Evolutionary conservation across 2,797 vertebrate genomes (phyloP).

Genomic region (Spheniscus humboldti): DNA sequence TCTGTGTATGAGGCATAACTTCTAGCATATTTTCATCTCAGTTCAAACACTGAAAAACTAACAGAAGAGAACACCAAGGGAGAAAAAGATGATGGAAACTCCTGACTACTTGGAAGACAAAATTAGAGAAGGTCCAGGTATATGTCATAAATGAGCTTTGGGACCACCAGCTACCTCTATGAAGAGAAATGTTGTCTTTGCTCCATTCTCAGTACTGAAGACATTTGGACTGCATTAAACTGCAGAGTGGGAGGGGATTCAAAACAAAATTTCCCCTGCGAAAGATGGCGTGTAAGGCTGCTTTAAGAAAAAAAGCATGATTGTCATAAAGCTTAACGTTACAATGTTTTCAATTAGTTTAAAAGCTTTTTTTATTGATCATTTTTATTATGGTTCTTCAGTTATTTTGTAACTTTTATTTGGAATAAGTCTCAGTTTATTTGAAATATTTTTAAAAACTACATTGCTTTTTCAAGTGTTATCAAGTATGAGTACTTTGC

Average conservation of each 20-base stretch:
- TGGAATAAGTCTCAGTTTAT: slow-evolving; percentile 10
- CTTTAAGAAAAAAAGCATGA: neutral
- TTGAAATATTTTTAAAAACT: neutral
- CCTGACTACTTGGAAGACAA: neutral
- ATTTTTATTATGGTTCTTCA: slow-evolving; percentile 26
- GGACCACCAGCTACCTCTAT: neutral
- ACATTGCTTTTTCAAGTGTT: neutral
- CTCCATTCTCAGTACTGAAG: neutral
- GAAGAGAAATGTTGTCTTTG: neutral
- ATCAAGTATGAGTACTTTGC: neutral
- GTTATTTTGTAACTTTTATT: slow-evolving; percentile 42
- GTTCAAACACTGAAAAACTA: neutral
- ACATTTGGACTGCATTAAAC: slow-evolving; percentile 39
- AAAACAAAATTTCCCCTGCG: neutral
- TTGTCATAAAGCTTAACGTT: slow-evolving; percentile 30
- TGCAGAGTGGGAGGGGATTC: neutral
- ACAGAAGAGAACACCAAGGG: neutral
- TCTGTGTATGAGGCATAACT: neutral
- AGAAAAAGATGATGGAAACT: neutral
- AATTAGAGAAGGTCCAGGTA: neutral
- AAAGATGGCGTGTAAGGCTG: neutral
- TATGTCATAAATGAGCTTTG: neutral
- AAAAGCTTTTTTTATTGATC: slow-evolving; percentile 48
- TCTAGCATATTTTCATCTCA: neutral
- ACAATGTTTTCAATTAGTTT: slow-evolving; percentile 47